A percentile compares a stretch with the other conserved stretches of the same genome.
These are phyloP conservation scores for Acronicta alni DNA, from an alignment of 2,888 invertebrate genomes.

Conservation along the genomic window DNA sequence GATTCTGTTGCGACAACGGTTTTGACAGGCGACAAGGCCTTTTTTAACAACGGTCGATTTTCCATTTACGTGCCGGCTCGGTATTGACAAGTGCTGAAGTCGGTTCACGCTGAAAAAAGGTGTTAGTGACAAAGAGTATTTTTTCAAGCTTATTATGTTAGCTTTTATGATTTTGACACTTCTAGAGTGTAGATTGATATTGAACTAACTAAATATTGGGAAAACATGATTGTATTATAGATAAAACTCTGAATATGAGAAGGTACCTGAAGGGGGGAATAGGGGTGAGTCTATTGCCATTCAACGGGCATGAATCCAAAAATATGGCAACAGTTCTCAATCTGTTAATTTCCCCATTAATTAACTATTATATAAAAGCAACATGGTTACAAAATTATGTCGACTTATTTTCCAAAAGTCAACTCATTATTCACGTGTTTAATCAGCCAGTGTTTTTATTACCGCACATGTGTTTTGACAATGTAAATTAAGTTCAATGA, in stretches of 20 bases:
- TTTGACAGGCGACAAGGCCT: slow-evolving; percentile 39
- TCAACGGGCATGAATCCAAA: no score
- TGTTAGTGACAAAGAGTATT: slow-evolving; percentile 6
- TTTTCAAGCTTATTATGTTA: neutral
- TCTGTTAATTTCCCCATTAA: slow-evolving; percentile 10
- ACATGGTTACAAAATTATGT: slow-evolving; percentile 36
- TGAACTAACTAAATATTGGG: neutral
- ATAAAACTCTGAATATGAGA: no score
- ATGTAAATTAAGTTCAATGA: slow-evolving; percentile 67
- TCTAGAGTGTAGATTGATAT: neutral
- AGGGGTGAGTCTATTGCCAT: no score
- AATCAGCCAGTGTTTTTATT: slow-evolving; percentile 41
- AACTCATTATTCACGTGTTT: slow-evolving; percentile 43
- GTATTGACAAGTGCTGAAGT: slow-evolving; percentile 40
- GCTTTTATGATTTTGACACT: neutral
- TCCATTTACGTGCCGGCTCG: slow-evolving; percentile 39
- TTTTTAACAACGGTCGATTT: slow-evolving; percentile 36
- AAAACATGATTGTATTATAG: neutral
- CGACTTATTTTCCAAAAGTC: slow-evolving; percentile 42
- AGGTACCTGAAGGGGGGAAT: no score
- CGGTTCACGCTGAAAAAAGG: slow-evolving; percentile 6
- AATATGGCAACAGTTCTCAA: neutral
- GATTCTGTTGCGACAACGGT: slow-evolving; percentile 34
- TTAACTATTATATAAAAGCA: slow-evolving; percentile 28
- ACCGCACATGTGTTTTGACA: slow-evolving; percentile 55